Conservation (phyloP, 2,888 invertebrate species). For the Lasioglossum malachurum region DNA sequence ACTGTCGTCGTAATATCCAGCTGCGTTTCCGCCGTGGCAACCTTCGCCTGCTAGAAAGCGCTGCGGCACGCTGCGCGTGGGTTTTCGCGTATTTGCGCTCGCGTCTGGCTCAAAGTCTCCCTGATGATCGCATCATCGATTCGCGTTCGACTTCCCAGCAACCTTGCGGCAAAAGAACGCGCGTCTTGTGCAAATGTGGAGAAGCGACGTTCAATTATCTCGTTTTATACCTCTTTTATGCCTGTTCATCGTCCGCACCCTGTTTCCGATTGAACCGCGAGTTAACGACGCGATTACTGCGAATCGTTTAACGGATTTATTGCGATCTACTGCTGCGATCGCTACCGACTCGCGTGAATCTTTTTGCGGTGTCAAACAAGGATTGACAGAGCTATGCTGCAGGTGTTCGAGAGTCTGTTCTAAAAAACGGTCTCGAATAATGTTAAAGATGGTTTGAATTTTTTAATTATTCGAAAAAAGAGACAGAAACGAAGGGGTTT, state of each 20-base stretch:
- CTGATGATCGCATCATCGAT: constrained; percentile 16
- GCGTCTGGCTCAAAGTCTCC: not conserved
- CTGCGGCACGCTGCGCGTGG: not conserved
- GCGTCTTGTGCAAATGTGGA: not conserved
- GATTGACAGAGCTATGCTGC: no score
- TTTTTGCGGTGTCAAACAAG: not conserved
- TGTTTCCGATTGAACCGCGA: not conserved
- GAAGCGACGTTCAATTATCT: not conserved
- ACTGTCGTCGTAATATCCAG: constrained; percentile 24
- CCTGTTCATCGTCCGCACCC: not conserved
- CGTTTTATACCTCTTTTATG: not conserved
- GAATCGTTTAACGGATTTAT: not conserved
- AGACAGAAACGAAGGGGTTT: no score
- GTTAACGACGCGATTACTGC: not conserved
- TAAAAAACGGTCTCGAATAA: no score
- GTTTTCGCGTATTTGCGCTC: constrained; percentile 2
- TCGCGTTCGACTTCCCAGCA: constrained; percentile 14
- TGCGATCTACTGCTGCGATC: not conserved
- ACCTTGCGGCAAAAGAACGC: not conserved
- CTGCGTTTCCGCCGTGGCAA: constrained; percentile 39
- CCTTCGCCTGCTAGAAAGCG: constrained; percentile 26
- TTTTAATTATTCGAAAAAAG: no score
- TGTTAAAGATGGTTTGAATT: no score
- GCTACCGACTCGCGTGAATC: not conserved
- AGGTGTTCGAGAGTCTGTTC: no score